Base-by-base conservation (phyloP, 2,888 invertebrate species). In the Lysandra coridon region DNA sequence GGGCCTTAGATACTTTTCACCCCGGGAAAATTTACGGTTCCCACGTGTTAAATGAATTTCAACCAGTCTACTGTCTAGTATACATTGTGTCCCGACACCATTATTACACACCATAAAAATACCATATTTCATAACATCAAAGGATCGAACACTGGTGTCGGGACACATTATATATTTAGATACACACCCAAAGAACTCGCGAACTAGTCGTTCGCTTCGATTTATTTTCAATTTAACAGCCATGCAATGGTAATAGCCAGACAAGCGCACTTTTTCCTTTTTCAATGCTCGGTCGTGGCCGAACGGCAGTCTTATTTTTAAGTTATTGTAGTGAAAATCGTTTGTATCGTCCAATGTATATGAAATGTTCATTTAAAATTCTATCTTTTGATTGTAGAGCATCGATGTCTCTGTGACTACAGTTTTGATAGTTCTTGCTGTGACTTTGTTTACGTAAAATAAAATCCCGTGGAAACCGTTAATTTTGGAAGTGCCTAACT, bases 141-240 rank as follows among this genome's bases (percentile, higher is more conserved):
- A 40, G 0, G 1, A 40, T 40, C 40, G 40, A 6, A 40, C 40
- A 6, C 40, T 1, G 40, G 40, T 40, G 40, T 40, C 6, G 40
- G 40, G 40, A 40, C 5, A 40, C 40, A 40, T 40, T 40, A 6
- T 40, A 40, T 40, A 37, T 37, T 37, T 57, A 57, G 10, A 49
- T 57, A 57, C 17, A 57, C 3, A 57, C 3, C 17, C 53, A 17
- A 57, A 53, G 44, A 57, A 76, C 53, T 49, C 17, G 53, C 23
- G 49, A 49, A 49, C 44, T 23, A 75, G 69, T 33, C 76, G 76
- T 30, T 76, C 5, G 30, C 53, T 76, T 76, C 76, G 57, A 33
- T 76, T 76, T 76, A 57, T 76, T 76, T 57, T 57, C 76, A 76
- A 76, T 76, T 76, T 76, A 75, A 57, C 53, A 17, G 76, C 49